phyloP scores from a whole-genome alignment of 2,888 invertebrate genomes.

The Fragum sueziense region DNA sequence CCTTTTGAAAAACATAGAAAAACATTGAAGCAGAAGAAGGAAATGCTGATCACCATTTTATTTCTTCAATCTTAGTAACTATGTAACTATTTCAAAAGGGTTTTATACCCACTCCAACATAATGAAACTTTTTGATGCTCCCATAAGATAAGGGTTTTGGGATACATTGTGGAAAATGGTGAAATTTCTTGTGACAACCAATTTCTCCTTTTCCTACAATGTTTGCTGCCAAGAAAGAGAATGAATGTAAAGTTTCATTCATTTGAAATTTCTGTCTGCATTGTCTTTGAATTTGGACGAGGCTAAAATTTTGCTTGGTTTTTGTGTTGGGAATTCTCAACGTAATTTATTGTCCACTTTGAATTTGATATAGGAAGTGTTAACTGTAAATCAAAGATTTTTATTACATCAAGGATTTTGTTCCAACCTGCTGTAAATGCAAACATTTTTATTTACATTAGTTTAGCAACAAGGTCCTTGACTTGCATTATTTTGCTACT shows the following conservation, averaged over 20 bases:
- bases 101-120: too few species aligned
- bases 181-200: not conserved
- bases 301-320: too few species aligned
- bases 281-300: too few species aligned
- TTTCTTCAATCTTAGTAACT: too few species aligned
- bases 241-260: too few species aligned
- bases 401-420: too few species aligned
- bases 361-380: too few species aligned
- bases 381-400: too few species aligned
- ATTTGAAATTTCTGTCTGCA: too few species aligned
- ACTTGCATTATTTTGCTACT: not conserved
- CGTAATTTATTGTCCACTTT: too few species aligned
- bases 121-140: not conserved
- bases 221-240: too few species aligned
- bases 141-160: not conserved
- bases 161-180: not conserved
- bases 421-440: not conserved
- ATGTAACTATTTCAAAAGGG: not conserved
- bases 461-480: not conserved
- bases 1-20: not conserved
- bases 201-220: not conserved
- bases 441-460: not conserved
- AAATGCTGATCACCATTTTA: not conserved
- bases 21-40: not conserved
- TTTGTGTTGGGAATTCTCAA: too few species aligned